Conservation (phyloP, 2,888 invertebrate species). For the Pristionchus entomophagus region DNA sequence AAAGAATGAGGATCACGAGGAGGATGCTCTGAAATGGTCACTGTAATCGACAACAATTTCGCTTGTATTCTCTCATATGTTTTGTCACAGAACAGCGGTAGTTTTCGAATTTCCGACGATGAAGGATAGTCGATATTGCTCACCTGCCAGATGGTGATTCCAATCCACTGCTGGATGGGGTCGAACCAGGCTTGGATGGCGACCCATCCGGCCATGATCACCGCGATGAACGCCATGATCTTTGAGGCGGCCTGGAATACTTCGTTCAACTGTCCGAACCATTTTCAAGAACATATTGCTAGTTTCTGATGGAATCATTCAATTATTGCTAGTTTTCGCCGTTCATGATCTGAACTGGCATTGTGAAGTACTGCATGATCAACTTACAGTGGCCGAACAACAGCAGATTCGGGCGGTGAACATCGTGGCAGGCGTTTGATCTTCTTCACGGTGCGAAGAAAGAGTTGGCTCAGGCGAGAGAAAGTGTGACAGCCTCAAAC, state of each 20-base stretch:
- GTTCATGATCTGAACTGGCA: no score
- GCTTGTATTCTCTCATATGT: background rate
- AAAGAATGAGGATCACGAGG: background rate
- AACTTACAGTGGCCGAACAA: slow-evolving; percentile 13
- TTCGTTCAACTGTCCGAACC: background rate
- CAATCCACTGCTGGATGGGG: background rate
- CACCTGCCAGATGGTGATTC: slow-evolving; percentile 12
- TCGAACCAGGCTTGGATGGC: background rate
- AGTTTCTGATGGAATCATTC: no score
- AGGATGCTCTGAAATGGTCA: background rate
- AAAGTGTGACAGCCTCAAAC: background rate
- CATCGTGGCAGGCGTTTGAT: background rate
- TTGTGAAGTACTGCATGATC: no score
- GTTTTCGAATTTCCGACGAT: no score
- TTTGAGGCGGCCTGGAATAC: background rate
- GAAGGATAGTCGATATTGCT: no score
- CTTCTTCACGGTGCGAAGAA: slow-evolving; percentile 32
- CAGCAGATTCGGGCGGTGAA: slow-evolving; percentile 20
- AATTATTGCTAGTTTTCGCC: no score
- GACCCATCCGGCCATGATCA: background rate
- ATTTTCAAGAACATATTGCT: background rate
- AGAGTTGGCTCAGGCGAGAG: background rate
- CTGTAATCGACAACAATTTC: background rate
- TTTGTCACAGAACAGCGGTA: no score
- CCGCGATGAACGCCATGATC: slow-evolving; percentile 3